These are phyloP conservation scores for Spialia ferax DNA, from an alignment of 2,888 invertebrate genomes.

Conservation along the genomic window DNA sequence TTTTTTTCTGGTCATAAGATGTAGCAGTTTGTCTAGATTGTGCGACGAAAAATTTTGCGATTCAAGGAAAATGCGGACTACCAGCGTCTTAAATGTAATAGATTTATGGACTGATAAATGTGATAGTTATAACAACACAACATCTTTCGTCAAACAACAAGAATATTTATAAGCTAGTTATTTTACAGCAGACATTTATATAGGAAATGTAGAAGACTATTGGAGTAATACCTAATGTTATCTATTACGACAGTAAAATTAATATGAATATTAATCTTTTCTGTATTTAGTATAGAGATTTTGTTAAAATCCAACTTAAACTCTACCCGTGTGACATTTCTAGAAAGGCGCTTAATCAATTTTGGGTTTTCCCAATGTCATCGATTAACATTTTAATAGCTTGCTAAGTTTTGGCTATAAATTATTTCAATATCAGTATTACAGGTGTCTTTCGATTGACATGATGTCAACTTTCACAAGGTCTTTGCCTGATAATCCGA, in stretches of 20 bases:
- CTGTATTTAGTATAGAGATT: not conserved
- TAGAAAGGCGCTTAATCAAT: conserved; percentile 4
- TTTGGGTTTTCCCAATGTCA: conserved; percentile 5
- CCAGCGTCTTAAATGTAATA: conserved; percentile 9
- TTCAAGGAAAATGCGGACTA: no score
- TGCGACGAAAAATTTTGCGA: no score
- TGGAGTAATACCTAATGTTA: not conserved
- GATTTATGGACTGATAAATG: conserved; percentile 12
- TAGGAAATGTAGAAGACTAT: not conserved
- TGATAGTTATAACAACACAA: not conserved
- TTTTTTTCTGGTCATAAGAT: no score
- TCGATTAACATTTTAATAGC: conserved; percentile 21
- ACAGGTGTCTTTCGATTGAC: conserved; percentile 6
- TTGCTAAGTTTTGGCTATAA: conserved; percentile 12
- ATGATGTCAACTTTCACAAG: conserved; percentile 20
- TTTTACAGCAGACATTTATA: not conserved
- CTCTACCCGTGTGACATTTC: conserved; percentile 7
- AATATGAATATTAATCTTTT: not conserved
- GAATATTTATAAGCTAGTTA: not conserved
- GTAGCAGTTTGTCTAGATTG: no score
- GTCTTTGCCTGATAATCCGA: conserved; percentile 18
- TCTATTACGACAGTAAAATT: not conserved
- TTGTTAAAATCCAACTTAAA: not conserved
- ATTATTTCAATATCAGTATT: conserved; percentile 27
- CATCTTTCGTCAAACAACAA: not conserved